Evolutionary conservation across 2,797 vertebrate genomes (phyloP).

Genomic region (Neosilurus hyrtlii): DNA sequence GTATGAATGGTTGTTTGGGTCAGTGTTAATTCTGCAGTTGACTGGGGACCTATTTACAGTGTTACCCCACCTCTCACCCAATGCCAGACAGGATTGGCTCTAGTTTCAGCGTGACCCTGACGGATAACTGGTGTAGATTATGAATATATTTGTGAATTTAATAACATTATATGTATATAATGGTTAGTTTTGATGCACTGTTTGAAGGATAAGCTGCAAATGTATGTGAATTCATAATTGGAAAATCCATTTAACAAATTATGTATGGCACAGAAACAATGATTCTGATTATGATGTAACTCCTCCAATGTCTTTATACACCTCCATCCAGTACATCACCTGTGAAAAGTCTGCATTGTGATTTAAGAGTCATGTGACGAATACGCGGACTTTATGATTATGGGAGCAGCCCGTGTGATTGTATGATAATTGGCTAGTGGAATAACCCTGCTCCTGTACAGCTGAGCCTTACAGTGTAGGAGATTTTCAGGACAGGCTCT

Average conservation of each 20-base stretch:
- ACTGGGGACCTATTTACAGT: too few species aligned
- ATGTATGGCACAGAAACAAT: not conserved
- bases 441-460: constrained; percentile 43
- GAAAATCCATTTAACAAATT: not conserved
- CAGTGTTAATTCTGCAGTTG: too few species aligned
- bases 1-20: too few species aligned
- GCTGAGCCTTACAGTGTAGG: constrained; percentile 18
- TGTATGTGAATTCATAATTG: not conserved
- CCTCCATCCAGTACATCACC: not conserved
- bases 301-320: not conserved
- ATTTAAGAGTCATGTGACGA: not conserved
- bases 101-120: too few species aligned
- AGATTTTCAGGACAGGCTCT: not conserved
- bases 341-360: not conserved
- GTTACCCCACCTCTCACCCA: too few species aligned
- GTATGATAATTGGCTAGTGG: constrained; percentile 39
- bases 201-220: not conserved
- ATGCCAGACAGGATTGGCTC: too few species aligned
- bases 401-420: not conserved
- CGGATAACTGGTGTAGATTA: too few species aligned
- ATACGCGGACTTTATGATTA: not conserved
- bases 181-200: not conserved
- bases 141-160: not conserved
- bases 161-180: not conserved
- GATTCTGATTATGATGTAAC: not conserved